Evolutionary conservation across 2,113 vertebrate species (phyloP).

Genomic region (Caracal caracal): DNA sequence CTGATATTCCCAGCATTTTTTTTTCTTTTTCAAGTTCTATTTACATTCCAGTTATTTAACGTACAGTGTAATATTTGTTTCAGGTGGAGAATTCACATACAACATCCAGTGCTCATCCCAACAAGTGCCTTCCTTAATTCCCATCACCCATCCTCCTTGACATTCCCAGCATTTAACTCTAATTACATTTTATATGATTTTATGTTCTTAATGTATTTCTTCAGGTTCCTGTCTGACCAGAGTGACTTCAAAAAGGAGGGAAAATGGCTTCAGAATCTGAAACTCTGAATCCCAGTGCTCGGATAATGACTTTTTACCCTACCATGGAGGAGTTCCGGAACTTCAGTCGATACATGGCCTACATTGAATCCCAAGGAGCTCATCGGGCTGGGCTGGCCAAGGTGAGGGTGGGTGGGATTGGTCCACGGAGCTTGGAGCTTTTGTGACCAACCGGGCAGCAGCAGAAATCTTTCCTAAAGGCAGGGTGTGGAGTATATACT

Average conservation of each 20-base stretch:
- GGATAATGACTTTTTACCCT: conserved; percentile 95
- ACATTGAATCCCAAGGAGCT: conserved; percentile 96
- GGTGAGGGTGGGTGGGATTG: conserved; percentile 81
- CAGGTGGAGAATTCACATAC: background rate
- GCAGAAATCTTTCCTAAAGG: background rate
- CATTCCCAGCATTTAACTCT: conserved; percentile 13
- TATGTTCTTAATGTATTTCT: conserved; percentile 18
- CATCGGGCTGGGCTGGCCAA: conserved; percentile 95
- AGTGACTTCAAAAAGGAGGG: conserved; percentile 19
- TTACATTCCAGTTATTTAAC: background rate
- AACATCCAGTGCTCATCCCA: background rate
- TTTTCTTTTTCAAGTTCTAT: background rate
- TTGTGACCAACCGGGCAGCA: background rate
- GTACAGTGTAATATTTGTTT: background rate
- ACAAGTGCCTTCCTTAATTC: background rate
- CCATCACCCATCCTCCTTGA: background rate
- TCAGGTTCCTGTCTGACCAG: conserved; percentile 53
- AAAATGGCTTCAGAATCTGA: conserved; percentile 92
- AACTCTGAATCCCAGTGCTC: conserved; percentile 85
- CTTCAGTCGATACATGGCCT: conserved; percentile 94
- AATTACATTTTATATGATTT: conserved; percentile 9
- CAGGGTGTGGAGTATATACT: background rate
- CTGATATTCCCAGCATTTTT: background rate
- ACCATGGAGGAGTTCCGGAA: conserved; percentile 95
- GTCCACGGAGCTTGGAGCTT: background rate